Percentiles rank a stretch among this genome's conserved stretches.
These are phyloP conservation scores for Drosophila pseudotakahashii DNA, from an alignment of 2,888 invertebrate species.

Conservation along the genomic window DNA sequence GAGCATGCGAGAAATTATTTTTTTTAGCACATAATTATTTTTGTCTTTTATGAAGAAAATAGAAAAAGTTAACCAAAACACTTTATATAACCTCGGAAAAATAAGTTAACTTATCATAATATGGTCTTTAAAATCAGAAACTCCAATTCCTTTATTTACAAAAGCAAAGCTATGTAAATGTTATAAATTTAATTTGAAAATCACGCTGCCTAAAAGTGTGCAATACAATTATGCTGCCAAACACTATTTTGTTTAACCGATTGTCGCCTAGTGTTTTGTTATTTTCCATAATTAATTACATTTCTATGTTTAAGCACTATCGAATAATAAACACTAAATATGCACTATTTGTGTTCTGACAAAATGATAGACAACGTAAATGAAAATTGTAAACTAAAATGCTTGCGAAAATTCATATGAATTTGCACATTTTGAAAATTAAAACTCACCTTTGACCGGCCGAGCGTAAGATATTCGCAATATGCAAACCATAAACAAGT, in stretches of 20 bases:
- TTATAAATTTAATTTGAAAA: neutral
- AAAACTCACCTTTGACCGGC: conserved; percentile 26
- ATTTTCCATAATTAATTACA: neutral
- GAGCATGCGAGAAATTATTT: neutral
- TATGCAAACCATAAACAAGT: conserved; percentile 23
- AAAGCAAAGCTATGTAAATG: neutral
- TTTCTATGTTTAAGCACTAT: neutral
- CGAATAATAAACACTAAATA: neutral
- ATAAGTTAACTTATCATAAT: no score
- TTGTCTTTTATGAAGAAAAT: neutral
- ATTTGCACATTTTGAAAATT: conserved; percentile 13
- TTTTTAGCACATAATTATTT: neutral
- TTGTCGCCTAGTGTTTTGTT: neutral
- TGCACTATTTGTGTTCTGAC: conserved; percentile 1
- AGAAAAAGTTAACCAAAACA: neutral
- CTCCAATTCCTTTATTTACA: no score
- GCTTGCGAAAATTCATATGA: conserved; percentile 4
- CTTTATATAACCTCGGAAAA: no score
- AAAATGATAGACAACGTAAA: neutral
- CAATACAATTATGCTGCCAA: neutral
- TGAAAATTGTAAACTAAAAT: neutral
- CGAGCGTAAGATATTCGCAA: conserved; percentile 18
- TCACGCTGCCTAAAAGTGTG: neutral
- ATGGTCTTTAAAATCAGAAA: no score
- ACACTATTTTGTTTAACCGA: neutral